phyloP scores from a whole-genome alignment of 2,113 vertebrate genomes.

The Columbina picui region DNA sequence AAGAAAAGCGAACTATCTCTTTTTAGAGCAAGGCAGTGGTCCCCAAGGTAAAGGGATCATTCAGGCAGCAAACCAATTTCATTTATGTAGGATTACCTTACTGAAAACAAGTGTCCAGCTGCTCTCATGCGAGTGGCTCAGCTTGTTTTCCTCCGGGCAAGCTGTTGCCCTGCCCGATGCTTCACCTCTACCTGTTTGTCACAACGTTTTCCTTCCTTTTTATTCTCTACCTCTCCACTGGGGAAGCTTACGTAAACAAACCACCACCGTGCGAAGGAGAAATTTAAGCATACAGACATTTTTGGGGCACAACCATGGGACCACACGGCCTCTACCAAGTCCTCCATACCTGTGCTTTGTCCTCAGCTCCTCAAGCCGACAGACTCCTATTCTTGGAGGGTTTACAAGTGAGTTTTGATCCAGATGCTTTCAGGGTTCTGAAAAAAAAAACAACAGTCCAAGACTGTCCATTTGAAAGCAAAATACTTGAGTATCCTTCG shows the following conservation, averaged over 20 bases:
- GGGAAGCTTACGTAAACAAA: not conserved
- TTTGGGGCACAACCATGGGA: not conserved
- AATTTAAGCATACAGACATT: not conserved
- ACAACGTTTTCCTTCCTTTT: not conserved
- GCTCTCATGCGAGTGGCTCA: accelerated
- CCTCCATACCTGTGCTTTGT: accelerated
- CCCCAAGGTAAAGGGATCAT: not conserved
- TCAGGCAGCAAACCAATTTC: not conserved
- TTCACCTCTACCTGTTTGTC: not conserved
- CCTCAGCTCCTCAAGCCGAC: not conserved
- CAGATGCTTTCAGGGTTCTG: not conserved
- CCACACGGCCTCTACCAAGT: not conserved
- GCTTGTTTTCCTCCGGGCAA: not conserved
- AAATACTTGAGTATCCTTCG: not conserved
- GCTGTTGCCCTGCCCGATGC: not conserved
- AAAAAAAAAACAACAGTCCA: too few relatives aligned
- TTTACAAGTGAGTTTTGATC: not conserved
- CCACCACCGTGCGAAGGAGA: not conserved
- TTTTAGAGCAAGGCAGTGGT: not conserved
- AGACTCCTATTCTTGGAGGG: not conserved
- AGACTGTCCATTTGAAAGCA: not conserved
- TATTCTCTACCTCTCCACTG: not conserved
- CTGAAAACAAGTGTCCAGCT: not conserved
- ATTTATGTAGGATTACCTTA: not conserved
- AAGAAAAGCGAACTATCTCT: not conserved